A percentile compares a stretch with the other conserved stretches of the same genome.
phyloP scores from a whole-genome alignment of 2,888 invertebrate genomes.

The Ariolimax columbianus region DNA sequence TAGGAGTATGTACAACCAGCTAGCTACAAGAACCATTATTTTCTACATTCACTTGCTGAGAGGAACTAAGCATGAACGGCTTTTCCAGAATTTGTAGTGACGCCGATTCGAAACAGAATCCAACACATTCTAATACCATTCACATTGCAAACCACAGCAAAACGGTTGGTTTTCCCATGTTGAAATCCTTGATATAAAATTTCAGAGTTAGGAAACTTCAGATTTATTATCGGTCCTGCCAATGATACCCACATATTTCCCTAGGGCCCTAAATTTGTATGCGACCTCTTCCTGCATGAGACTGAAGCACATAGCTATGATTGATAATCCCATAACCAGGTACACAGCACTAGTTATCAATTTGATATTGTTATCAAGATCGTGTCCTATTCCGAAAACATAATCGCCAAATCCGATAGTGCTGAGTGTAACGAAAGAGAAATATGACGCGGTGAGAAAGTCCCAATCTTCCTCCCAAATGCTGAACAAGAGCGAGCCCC shows the following conservation, averaged over 20 bases:
- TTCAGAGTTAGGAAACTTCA: too few relatives aligned
- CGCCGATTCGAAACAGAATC: too few relatives aligned
- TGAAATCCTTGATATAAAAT: too few relatives aligned
- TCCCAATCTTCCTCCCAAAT: constrained; percentile 94
- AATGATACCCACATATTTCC: not conserved
- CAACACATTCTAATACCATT: too few relatives aligned
- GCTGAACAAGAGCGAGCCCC: constrained; percentile 94
- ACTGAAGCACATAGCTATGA: constrained; percentile 80
- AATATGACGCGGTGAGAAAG: constrained; percentile 87
- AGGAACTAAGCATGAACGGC: too few relatives aligned
- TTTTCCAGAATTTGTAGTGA: too few relatives aligned
- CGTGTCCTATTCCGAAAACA: constrained; percentile 71
- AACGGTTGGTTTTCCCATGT: too few relatives aligned
- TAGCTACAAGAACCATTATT: too few relatives aligned
- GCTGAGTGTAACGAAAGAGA: constrained; percentile 79
- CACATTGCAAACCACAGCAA: too few relatives aligned
- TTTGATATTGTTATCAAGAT: constrained; percentile 65
- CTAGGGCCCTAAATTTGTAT: constrained; percentile 65
- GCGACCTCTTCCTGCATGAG: constrained; percentile 80
- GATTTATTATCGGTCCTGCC: not conserved
- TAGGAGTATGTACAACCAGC: too few relatives aligned
- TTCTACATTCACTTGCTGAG: too few relatives aligned
- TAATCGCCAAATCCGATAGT: constrained; percentile 80
- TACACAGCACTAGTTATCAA: constrained; percentile 77
- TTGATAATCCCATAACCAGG: constrained; percentile 78